phyloP scores from a whole-genome alignment of 1,140 invertebrate species.

The Vanessa tameamea region DNA sequence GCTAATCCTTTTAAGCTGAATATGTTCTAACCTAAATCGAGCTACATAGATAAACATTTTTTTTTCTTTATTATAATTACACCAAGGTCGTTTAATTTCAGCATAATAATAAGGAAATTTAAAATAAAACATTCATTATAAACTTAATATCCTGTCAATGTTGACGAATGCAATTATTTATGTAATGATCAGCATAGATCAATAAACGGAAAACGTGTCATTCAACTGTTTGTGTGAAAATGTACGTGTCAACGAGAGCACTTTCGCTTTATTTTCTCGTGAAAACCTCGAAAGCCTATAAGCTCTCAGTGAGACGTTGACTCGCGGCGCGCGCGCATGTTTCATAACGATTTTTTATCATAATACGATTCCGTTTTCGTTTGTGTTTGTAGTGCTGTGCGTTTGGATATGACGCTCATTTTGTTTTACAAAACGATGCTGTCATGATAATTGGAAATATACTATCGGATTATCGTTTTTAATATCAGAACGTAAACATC shows the following conservation, averaged over 20 bases:
- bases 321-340: conserved; percentile 45
- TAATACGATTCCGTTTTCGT: neutral
- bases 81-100: no score
- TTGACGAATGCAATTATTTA: neutral
- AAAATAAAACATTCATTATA: no score
- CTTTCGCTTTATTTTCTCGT: conserved; percentile 63
- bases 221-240: conserved; percentile 47
- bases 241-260: conserved; percentile 42
- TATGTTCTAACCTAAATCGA: no score
- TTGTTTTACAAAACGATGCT: conserved; percentile 43
- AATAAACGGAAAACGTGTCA: conserved; percentile 39
- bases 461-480: conserved; percentile 7
- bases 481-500: conserved; percentile 15
- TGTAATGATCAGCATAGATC: conserved; percentile 20
- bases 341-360: conserved; percentile 21
- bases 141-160: no score
- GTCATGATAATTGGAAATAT: conserved; percentile 31
- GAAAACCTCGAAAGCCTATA: conserved; percentile 51
- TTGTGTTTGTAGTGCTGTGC: conserved; percentile 22
- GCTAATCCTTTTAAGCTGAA: no score
- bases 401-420: conserved; percentile 40
- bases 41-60: no score
- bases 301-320: conserved; percentile 54
- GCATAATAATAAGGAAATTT: no score
- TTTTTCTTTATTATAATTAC: no score